Evolutionary conservation across 2,797 vertebrate species (phyloP).

Genomic region (Fratercula arctica): DNA sequence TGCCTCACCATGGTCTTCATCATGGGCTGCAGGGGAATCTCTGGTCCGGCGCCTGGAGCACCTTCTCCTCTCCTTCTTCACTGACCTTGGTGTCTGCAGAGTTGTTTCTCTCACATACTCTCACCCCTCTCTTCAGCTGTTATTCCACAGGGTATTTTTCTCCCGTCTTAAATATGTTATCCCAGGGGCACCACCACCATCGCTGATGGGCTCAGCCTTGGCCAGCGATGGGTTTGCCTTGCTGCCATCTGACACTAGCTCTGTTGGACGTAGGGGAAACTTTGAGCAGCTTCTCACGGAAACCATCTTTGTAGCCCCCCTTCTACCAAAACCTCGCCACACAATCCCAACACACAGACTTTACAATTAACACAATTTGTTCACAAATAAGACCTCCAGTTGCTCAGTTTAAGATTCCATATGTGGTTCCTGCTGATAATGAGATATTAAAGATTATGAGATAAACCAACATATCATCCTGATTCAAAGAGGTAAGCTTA

Average conservation of each 20-base stretch:
- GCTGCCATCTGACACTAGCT: not conserved
- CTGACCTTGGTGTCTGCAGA: not conserved
- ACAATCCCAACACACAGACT: not conserved
- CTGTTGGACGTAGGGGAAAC: not conserved
- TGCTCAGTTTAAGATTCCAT: constrained; percentile 17
- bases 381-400: constrained; percentile 17
- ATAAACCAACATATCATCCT: constrained; percentile 7
- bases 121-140: not conserved
- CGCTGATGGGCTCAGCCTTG: not conserved
- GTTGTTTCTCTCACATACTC: not conserved
- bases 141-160: not conserved
- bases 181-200: not conserved
- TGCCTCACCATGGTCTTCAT: not conserved
- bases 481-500: constrained; percentile 27
- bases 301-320: not conserved
- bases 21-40: not conserved
- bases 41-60: not conserved
- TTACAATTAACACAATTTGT: constrained; percentile 7
- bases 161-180: not conserved
- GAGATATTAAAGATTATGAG: constrained; percentile 59
- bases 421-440: constrained; percentile 41
- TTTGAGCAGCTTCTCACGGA: not conserved
- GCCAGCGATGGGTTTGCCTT: not conserved
- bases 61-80: not conserved
- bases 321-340: not conserved